Evolutionary conservation across 2,797 vertebrate species (phyloP), one percentile per base, ranked within the genome.

Genomic region (Premnoplex brunnescens): DNA sequence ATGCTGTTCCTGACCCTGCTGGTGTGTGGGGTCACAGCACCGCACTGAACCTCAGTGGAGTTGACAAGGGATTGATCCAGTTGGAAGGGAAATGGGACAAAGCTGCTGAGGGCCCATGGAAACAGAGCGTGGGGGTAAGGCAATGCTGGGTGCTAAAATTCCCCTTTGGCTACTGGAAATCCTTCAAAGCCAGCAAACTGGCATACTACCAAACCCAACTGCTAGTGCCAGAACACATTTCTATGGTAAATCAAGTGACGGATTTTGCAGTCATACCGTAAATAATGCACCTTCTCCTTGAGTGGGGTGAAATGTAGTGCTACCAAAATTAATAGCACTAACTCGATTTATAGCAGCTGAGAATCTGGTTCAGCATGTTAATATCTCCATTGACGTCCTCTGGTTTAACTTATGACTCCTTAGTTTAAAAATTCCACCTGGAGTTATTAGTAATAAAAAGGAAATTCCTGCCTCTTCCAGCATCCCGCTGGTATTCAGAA

Each of bases 111-210:
- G 39, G 75, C 41, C 39, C 7, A 3, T 5, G 3, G 76, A 91
- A 78, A 63, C 0, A 2, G 59, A 89, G 44, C 6, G 2, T 0
- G 0, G 28, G n/a, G 14, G 9, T 30, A 88, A 19, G 81, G 62
- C 3, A 16, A 20, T 0, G 2, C 51, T 43, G 83, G 67, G 74
- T 82, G 85, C 83, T 83, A 37, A 85, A 95, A 91, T 85, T 80
- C 71, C 88, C 83, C 88, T 74, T 88, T 86, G 72, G 88, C 95
- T 96, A 73, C 88, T 93, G 91, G 91, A 96, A 96, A 85, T 41
- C 77, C 83, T 87, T 95, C 94, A 97, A 96, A 97, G 96, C 30
- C 83, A 87, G 74, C 10, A 48, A 67, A 64, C 49, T 90, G 93
- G 85, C 71, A 0, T 74, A 44, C 43, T 48, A 88, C 85, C 95